Conservation (phyloP, 2,113 vertebrate genomes). For the Athene cunicularia region DNA sequence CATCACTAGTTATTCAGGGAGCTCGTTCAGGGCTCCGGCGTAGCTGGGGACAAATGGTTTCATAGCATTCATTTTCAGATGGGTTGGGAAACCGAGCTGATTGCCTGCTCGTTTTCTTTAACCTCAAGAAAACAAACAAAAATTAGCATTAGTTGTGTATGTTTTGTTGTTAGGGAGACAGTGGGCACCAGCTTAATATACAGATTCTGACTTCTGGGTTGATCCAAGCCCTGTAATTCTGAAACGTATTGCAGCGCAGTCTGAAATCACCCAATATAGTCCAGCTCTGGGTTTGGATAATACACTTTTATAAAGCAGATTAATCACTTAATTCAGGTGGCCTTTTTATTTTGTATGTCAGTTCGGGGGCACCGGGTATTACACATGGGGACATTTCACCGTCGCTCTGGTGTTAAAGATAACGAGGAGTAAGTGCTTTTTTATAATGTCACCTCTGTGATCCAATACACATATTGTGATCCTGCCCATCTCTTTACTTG, state of each 20-base stretch:
- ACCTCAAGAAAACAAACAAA: not conserved
- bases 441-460: not conserved
- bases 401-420: not conserved
- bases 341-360: rapidly evolving
- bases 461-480: not conserved
- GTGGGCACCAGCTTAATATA: not conserved
- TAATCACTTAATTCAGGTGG: not conserved
- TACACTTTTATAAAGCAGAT: not conserved
- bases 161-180: not conserved
- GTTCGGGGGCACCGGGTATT: not conserved
- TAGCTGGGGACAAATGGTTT: not conserved
- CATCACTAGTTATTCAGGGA: not conserved
- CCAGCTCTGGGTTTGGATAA: not conserved
- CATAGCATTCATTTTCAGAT: not conserved
- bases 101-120: not conserved
- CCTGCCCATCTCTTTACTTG: not conserved
- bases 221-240: not conserved
- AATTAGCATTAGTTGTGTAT: not conserved
- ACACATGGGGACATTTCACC: rapidly evolving
- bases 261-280: not conserved
- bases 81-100: not conserved
- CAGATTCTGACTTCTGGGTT: not conserved
- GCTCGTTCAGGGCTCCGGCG: not conserved
- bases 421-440: not conserved
- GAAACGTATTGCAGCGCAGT: not conserved